phyloP scores from a whole-genome alignment of 2,888 invertebrate species.

The Iselma pallidipennis region DNA sequence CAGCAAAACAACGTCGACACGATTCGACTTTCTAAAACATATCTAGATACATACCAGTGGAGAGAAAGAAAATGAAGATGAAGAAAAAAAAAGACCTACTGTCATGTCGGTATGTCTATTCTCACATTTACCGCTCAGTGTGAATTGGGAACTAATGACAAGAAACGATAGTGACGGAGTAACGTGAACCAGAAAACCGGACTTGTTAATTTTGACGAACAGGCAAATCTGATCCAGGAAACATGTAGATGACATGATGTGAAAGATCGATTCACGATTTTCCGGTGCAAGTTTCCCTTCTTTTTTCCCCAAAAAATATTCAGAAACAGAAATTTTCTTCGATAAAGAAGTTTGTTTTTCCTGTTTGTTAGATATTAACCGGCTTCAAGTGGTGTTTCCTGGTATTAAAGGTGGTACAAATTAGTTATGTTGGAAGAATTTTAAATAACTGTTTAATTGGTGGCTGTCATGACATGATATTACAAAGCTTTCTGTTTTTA shows the following conservation, averaged over 20 bases:
- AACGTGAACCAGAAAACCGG: neutral
- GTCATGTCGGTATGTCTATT: constrained; percentile 7
- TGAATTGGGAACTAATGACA: constrained; percentile 4
- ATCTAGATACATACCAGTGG: constrained; percentile 12
- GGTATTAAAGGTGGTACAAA: neutral
- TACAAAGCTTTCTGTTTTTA: constrained; percentile 10
- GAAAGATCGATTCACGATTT: neutral
- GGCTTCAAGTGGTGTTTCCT: too few relatives aligned
- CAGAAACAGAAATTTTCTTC: too few relatives aligned
- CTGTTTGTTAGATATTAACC: neutral
- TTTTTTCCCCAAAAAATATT: neutral
- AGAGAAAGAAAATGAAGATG: constrained; percentile 5
- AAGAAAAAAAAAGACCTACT: neutral
- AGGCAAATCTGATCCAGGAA: too few relatives aligned
- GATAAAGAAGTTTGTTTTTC: neutral
- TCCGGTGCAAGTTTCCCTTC: neutral
- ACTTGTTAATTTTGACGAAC: neutral
- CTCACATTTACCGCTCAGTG: constrained; percentile 1
- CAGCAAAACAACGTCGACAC: constrained; percentile 9
- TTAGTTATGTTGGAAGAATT: constrained; percentile 15
- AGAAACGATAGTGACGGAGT: constrained; percentile 1
- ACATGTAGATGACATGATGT: neutral
- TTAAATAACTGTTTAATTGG: constrained; percentile 20
- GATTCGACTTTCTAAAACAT: constrained; percentile 20
- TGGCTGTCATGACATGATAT: constrained; percentile 16